Evolutionary conservation across 2,113 vertebrate species (phyloP), one percentile per base, ranked within the genome.

Genomic region (Symphodus melops): DNA sequence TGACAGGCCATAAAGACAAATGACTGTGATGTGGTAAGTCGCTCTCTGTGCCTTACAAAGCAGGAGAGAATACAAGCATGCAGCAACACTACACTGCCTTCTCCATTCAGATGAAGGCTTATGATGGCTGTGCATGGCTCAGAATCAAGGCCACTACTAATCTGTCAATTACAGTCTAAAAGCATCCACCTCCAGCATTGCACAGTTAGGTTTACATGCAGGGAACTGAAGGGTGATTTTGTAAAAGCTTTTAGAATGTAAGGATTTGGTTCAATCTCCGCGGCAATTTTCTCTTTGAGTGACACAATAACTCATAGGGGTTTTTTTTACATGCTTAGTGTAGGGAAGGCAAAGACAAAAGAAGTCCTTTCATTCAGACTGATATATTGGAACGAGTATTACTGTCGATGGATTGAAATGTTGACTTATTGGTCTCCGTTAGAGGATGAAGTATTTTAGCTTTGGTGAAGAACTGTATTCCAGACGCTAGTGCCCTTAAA

Each of bases 121-220:
- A 79, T 44, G 52, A 46, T 65, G 28, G 60, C 63, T 77, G 64
- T 54, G 61, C 36, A 56, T 69, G 86, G 74, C 82, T 78, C 36
- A 76, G 81, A 87, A 87, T 83, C 86, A 86, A 89, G 83, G 85
- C 76, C 75, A 81, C 42, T 84, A 23, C 76, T 88, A 83, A 87
- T 87, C 84, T 88, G 87, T 84, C 88, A 82, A 81, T 85, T 84
- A 89, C 70, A 77, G 69, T 62, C 65, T 77, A 70, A 82, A 87
- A 83, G 79, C 83, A 64, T 76, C 56, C 56, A 75, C 62, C 72
- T 73, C 63, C 60, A 63, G 17, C 37, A 57, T 61, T 62, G 82
- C 83, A 77, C 61, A 25, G 75, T 48, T 54, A 70, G 64, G 55
- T 79, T 75, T 36, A 41, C 56, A 59, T 49, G 56, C 57, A 20